A percentile compares a stretch with the other conserved stretches of the same genome.
Conservation (phyloP, 2,888 invertebrate genomes). For the Abscondita cerata region DNA sequence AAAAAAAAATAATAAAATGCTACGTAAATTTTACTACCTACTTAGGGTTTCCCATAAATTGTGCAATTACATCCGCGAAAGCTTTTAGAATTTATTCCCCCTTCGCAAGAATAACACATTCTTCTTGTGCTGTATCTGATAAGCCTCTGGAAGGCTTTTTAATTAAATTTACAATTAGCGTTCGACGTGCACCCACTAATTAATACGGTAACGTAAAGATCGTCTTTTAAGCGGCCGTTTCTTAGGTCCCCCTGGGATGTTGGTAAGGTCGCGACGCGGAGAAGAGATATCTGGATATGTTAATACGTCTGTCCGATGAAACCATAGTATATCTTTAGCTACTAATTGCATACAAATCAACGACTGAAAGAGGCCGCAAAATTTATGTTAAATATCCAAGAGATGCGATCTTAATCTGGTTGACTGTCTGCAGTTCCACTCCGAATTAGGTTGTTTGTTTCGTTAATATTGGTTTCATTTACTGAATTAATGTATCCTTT, state of each 20-base stretch:
- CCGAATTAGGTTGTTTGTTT: slow-evolving; percentile 51
- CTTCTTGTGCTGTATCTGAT: slow-evolving; percentile 52
- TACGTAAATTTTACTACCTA: slow-evolving; percentile 5
- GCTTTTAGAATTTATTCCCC: slow-evolving; percentile 49
- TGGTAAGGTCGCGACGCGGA: slow-evolving; percentile 32
- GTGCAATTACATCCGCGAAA: slow-evolving; percentile 32
- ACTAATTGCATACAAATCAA: slow-evolving; percentile 53
- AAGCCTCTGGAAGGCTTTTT: slow-evolving; percentile 54
- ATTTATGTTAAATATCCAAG: slow-evolving; percentile 48
- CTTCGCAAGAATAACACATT: slow-evolving; percentile 51
- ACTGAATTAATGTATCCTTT: slow-evolving; percentile 44
- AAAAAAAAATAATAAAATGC: slow-evolving; percentile 6
- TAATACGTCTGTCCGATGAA: slow-evolving; percentile 50
- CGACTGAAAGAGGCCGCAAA: slow-evolving; percentile 50
- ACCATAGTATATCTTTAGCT: slow-evolving; percentile 50
- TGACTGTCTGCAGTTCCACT: slow-evolving; percentile 43
- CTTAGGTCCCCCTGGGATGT: slow-evolving; percentile 27
- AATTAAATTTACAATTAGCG: slow-evolving; percentile 59
- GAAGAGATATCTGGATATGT: slow-evolving; percentile 50
- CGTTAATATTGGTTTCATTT: slow-evolving; percentile 46
- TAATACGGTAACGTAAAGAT: slow-evolving; percentile 50
- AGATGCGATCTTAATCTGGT: slow-evolving; percentile 49
- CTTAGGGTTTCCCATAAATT: slow-evolving; percentile 24
- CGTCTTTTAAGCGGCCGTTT: slow-evolving; percentile 24
- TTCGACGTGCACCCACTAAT: slow-evolving; percentile 58